These are phyloP conservation scores for Pseudomyrmex flavicornis DNA, from an alignment of 1,140 invertebrate species.

Conservation along the genomic window DNA sequence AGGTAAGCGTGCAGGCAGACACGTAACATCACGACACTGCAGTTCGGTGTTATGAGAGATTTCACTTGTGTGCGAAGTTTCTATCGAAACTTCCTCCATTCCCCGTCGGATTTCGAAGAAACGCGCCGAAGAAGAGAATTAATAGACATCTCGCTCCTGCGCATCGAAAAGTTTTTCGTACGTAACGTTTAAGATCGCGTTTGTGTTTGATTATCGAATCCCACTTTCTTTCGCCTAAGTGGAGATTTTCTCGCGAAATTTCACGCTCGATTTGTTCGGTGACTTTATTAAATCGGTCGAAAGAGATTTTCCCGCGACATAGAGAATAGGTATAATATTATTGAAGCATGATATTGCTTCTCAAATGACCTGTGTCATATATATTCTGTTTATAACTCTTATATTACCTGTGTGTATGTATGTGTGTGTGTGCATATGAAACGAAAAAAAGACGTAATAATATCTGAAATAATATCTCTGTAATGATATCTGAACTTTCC, in stretches of 20 bases:
- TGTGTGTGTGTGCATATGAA: too few relatives aligned
- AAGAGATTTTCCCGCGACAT: neutral
- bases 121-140: neutral
- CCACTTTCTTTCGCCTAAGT: neutral
- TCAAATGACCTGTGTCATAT: too few relatives aligned
- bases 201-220: constrained; percentile 47
- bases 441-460: neutral
- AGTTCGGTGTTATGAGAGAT: neutral
- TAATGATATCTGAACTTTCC: neutral
- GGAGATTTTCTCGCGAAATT: constrained; percentile 4
- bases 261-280: neutral
- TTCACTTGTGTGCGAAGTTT: constrained; percentile 19
- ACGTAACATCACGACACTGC: neutral
- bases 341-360: too few relatives aligned
- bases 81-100: constrained; percentile 4
- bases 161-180: constrained; percentile 24
- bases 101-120: neutral
- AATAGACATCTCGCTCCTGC: neutral
- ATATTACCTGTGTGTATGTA: too few relatives aligned
- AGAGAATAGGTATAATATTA: too few relatives aligned
- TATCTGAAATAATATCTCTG: neutral
- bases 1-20: constrained; percentile 27
- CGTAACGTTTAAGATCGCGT: neutral
- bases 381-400: too few relatives aligned
- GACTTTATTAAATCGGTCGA: neutral